Base-by-base conservation (phyloP, 2,888 invertebrate genomes). In the Apoda limacodes region DNA sequence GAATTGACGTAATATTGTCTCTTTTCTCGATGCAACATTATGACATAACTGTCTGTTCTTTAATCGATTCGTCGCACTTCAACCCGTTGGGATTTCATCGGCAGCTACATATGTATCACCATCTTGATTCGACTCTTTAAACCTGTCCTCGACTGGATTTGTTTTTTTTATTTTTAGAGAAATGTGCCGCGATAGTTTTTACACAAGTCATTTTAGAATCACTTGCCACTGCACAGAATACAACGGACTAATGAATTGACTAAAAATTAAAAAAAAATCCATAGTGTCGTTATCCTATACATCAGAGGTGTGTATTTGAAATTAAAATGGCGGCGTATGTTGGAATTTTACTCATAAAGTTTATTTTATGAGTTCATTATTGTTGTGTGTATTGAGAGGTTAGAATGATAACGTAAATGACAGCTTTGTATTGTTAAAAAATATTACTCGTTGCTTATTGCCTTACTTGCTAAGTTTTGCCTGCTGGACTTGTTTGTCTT, bases 51-150 rank as follows among this genome's bases (percentile, higher is more conserved):
- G 59, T 52, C 45, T 51, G 50, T 43, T 44, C 43, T 58, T 51
- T 55, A 66, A 65, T 70, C 66, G 60, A 69, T 68, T 67, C 60
- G 66, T 75, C 74, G 66, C 74, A 61, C 68, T 62, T 58, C 48
- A 60, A 55, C 72, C 54, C 52, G 52, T 51, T 37, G 45, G 46
- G 54, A 60, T 61, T 43, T 52, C 50, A 55, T 60, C 53, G 45
- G 43, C 30, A 31, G 46, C 28, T 43, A 47, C 44, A n/a, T n/a
- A n/a, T n/a, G 42, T 60, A 50, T 47, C 39, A 46, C 51, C 40
- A 35, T 68, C 68, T 55, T 70, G 46, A 49, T 63, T 54, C 48
- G 22, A 30, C 34, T 42, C 48, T 56, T 58, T 41, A 57, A 69
- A 69, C 69, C 62, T 59, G 71, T 63, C 62, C 48, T 48, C 43